These are phyloP conservation scores for Microtus oregoni DNA, from an alignment of 2,113 vertebrate species.

Conservation along the genomic window DNA sequence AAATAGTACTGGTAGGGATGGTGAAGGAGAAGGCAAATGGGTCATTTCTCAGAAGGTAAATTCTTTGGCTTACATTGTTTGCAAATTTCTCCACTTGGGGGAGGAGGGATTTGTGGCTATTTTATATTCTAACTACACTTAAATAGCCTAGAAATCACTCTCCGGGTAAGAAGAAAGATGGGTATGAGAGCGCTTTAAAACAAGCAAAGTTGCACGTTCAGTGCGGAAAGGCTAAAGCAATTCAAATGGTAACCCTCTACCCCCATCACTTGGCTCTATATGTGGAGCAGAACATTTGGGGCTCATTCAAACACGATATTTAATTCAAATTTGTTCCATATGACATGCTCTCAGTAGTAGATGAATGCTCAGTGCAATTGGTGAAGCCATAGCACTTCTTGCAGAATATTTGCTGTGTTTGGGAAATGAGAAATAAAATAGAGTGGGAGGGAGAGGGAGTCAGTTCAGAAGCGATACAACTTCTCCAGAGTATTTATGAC, in stretches of 20 bases:
- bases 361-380: constrained; percentile 48
- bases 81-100: neutral
- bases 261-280: constrained; percentile 1
- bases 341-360: constrained; percentile 56
- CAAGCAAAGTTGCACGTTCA: neutral
- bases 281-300: constrained; percentile 58
- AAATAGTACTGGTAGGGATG: neutral
- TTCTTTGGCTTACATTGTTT: constrained; percentile 21
- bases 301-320: constrained; percentile 62
- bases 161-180: constrained; percentile 42
- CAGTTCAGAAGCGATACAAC: constrained; percentile 37
- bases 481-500: constrained; percentile 54
- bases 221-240: neutral
- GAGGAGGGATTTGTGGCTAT: neutral
- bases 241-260: neutral
- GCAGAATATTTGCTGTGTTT: constrained; percentile 50
- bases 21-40: neutral
- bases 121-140: constrained; percentile 24
- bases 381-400: constrained; percentile 45
- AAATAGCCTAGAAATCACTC: constrained; percentile 33
- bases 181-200: neutral
- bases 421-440: constrained; percentile 21
- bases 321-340: constrained; percentile 69
- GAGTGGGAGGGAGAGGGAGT: neutral
- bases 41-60: constrained; percentile 10